These are phyloP conservation scores for Junonia oenone DNA, from an alignment of 2,888 invertebrate species.

Conservation along the genomic window DNA sequence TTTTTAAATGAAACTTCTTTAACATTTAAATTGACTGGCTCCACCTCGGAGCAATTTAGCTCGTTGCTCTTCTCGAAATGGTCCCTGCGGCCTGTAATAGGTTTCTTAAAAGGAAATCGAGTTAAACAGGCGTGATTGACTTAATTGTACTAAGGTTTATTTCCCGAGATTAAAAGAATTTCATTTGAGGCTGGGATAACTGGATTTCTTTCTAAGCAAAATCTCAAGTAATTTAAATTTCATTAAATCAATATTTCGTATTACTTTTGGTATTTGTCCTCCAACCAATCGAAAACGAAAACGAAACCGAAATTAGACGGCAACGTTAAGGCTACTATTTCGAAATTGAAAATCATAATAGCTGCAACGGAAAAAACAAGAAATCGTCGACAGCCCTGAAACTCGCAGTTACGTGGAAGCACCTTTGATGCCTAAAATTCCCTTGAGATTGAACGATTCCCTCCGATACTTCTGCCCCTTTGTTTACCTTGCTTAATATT, in stretches of 20 bases:
- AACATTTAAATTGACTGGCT: conserved; percentile 70
- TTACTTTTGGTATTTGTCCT: not conserved
- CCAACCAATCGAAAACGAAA: too few species aligned
- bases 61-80: conserved; percentile 46
- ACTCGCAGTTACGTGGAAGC: conserved; percentile 52
- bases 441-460: conserved; percentile 33
- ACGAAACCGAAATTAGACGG: not conserved
- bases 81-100: conserved; percentile 70
- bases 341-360: conserved; percentile 64
- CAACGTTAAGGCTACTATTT: too few species aligned
- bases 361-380: conserved; percentile 41
- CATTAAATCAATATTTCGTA: not conserved
- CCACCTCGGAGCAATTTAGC: conserved; percentile 63
- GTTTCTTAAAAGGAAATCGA: conserved; percentile 70
- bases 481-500: conserved; percentile 16
- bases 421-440: conserved; percentile 49
- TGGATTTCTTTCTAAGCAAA: conserved; percentile 11
- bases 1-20: conserved; percentile 62
- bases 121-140: conserved; percentile 70
- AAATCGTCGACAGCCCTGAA: conserved; percentile 48
- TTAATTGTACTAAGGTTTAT: conserved; percentile 61
- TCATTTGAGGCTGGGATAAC: conserved; percentile 14
- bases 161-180: conserved; percentile 29
- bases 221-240: conserved; percentile 5
- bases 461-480: conserved; percentile 17